Evolutionary conservation across 2,888 invertebrate species (phyloP), one percentile per base, ranked within the genome.

Genomic region (Andricus quercusramuli): DNA sequence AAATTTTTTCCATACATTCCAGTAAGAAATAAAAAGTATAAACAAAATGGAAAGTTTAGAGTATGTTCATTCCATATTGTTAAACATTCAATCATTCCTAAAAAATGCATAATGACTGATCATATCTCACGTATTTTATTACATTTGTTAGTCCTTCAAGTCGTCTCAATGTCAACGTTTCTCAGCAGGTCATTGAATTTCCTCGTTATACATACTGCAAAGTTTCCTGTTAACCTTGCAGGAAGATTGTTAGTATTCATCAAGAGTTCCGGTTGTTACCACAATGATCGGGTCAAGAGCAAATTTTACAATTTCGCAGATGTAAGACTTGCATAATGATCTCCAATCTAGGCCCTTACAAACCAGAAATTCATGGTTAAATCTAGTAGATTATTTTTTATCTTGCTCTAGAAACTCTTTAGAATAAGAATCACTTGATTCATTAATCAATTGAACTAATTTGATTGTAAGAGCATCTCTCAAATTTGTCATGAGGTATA

Each of bases 221-320:
- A 44, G 11, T 15, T 25, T 32, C 13, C 13, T 32, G 5, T n/a
- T 32, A 56, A 32, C 51, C 32, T 25, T 74, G 29, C 9, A 11
- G 70, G 51, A 29, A 56, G 32, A 29, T 74, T 17, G 5, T 74
- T 74, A 74, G 32, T 74, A 74, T 74, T 74, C 74, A 74, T 32
- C 32, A 37, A 74, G 74, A 56, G 56, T 74, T 74, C 51, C 29
- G n/a, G 25, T 32, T 47, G 25, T 74, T 51, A 74, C 32, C n/a
- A 29, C 29, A 25, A 74, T 74, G 51, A 56, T 74, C 32, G 56
- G 74, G 74, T 74, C 74, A 56, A 51, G 74, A 51, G 13, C n/a
- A 56, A 3, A 51, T 74, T 51, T 74, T 74, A 11, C 51, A 74
- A 74, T 51, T 47, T 44, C 25, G 25, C 29, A 25, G 22, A 29